Percentiles rank a stretch among this genome's conserved stretches.
Conservation (phyloP, 2,113 vertebrate genomes). For the Hippocampus comes region DNA sequence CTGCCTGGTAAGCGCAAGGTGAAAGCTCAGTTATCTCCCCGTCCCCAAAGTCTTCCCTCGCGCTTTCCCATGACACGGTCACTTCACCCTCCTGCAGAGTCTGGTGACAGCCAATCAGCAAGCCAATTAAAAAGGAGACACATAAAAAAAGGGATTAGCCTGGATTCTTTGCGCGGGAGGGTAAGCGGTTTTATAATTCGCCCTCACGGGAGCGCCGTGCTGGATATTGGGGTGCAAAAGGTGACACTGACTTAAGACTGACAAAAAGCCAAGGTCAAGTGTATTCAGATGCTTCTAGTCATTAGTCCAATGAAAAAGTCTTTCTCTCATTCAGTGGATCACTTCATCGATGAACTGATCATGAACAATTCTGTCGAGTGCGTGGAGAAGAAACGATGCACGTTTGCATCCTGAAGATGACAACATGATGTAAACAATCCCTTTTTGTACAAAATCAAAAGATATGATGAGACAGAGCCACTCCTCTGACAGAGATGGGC, state of each 20-base stretch:
- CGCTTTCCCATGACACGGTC: constrained; percentile 25
- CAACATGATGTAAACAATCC: not conserved
- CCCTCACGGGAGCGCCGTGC: constrained; percentile 24
- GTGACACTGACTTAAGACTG: constrained; percentile 26
- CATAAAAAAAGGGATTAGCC: constrained; percentile 67
- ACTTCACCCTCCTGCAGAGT: constrained; percentile 32
- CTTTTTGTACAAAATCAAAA: not conserved
- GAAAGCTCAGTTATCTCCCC: constrained; percentile 9
- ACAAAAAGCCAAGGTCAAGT: constrained; percentile 39
- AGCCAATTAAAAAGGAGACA: constrained; percentile 64
- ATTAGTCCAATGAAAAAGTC: not conserved
- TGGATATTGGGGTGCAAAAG: constrained; percentile 22
- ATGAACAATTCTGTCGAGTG: not conserved
- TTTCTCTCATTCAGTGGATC: constrained; percentile 12
- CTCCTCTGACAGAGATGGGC: not conserved
- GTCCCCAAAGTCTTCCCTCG: not conserved
- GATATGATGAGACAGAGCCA: not conserved
- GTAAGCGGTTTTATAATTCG: constrained; percentile 58
- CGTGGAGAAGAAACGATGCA: not conserved
- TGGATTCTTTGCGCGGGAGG: constrained; percentile 44
- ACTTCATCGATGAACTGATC: no score
- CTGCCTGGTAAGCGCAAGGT: constrained; percentile 12
- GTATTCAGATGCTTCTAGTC: constrained; percentile 19
- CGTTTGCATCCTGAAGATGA: not conserved
- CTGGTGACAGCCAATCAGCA: constrained; percentile 53